Conservation (phyloP, 2,797 vertebrate species). For the Mallotus villosus region DNA sequence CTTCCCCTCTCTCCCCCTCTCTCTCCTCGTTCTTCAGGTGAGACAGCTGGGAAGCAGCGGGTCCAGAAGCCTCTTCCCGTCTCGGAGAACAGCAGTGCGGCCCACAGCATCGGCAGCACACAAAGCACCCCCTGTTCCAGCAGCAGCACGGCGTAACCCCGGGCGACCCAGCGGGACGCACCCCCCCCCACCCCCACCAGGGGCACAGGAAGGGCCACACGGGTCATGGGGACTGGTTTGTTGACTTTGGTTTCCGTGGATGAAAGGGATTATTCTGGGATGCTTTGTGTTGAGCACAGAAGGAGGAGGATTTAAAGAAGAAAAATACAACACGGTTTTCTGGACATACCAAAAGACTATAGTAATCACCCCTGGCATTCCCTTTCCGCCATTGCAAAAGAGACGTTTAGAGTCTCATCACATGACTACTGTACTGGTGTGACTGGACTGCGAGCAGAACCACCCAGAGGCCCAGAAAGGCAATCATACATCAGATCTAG, state of each 20-base stretch:
- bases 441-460: constrained; percentile 50
- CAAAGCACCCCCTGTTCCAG: constrained; percentile 97
- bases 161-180: neutral
- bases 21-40: constrained; percentile 72
- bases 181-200: neutral
- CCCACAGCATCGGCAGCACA: constrained; percentile 94
- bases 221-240: constrained; percentile 47
- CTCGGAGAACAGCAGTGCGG: constrained; percentile 94
- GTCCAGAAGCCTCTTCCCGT: constrained; percentile 78
- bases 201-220: constrained; percentile 31
- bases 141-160: constrained; percentile 87
- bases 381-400: constrained; percentile 22
- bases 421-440: constrained; percentile 66
- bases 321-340: constrained; percentile 6
- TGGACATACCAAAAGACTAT: constrained; percentile 19
- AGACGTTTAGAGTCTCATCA: constrained; percentile 49
- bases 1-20: constrained; percentile 14
- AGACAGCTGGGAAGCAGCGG: constrained; percentile 73
- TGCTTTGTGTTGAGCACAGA: constrained; percentile 31
- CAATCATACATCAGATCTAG: constrained; percentile 26
- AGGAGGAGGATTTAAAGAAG: constrained; percentile 33
- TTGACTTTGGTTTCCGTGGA: constrained; percentile 41
- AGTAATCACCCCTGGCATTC: constrained; percentile 41
- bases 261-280: constrained; percentile 51
- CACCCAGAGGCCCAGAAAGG: constrained; percentile 22